These are phyloP conservation scores for Cygnus olor DNA, from an alignment of 2,797 vertebrate genomes.

Conservation along the genomic window DNA sequence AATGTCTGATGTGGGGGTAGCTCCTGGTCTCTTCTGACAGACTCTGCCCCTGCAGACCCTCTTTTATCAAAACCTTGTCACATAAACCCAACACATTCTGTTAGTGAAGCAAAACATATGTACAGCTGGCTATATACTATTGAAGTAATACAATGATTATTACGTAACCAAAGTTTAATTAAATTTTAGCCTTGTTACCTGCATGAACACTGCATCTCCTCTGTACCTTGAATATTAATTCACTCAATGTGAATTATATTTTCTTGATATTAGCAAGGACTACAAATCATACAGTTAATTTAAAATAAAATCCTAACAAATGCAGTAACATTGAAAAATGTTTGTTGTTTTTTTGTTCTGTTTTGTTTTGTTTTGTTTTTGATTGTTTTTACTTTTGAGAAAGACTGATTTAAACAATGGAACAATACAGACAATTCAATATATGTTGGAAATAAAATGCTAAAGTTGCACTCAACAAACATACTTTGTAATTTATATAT, in stretches of 20 bases:
- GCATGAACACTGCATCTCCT: not conserved
- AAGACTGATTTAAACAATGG: not conserved
- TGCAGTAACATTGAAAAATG: not conserved
- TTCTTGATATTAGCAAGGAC: not conserved
- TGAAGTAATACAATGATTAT: not conserved
- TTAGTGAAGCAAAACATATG: not conserved
- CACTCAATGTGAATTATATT: not conserved
- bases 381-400: not conserved
- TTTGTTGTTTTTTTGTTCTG: too few species aligned
- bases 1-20: accelerated
- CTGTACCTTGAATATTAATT: not conserved
- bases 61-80: not conserved
- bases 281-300: not conserved
- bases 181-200: not conserved
- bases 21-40: not conserved
- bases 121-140: not conserved
- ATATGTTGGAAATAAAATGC: not conserved
- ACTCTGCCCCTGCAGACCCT: not conserved
- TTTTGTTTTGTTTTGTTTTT: too few species aligned
- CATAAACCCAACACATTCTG: not conserved
- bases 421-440: not conserved
- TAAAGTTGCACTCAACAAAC: not conserved
- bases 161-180: not conserved
- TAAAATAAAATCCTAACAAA: not conserved
- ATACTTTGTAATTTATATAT: not conserved